phyloP scores from a whole-genome alignment of 2,797 vertebrate genomes.

The Aulostomus chinensis region DNA sequence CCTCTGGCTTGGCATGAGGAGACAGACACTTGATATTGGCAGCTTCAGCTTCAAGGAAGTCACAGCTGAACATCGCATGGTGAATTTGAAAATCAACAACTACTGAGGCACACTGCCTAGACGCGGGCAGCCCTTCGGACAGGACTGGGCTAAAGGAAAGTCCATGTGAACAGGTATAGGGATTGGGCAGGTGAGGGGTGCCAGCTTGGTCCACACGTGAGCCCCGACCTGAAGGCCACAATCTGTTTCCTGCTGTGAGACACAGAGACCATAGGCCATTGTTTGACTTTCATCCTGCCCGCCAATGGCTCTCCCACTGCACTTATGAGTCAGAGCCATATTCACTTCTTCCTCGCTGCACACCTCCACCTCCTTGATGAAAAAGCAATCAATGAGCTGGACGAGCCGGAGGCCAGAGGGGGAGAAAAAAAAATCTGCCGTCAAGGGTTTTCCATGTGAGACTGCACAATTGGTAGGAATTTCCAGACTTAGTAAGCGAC shows the following conservation, averaged over 20 bases:
- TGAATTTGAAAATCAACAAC: conserved; percentile 32
- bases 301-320: conserved; percentile 69
- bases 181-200: conserved; percentile 52
- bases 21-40: conserved; percentile 20
- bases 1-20: conserved; percentile 16
- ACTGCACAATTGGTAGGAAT: conserved; percentile 42
- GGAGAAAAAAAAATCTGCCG: conserved; percentile 58
- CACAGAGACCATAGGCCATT: conserved; percentile 62
- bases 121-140: conserved; percentile 44
- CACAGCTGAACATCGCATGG: conserved; percentile 13
- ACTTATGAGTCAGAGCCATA: conserved; percentile 70
- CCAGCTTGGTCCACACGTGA: conserved; percentile 65
- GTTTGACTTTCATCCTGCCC: conserved; percentile 70
- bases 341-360: conserved; percentile 62
- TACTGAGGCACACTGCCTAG: conserved; percentile 22
- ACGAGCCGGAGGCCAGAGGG: conserved; percentile 60
- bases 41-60: too few relatives aligned
- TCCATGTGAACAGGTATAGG: conserved; percentile 34
- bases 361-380: conserved; percentile 50
- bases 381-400: conserved; percentile 71
- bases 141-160: conserved; percentile 35
- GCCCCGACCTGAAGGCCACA: conserved; percentile 65
- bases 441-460: conserved; percentile 36
- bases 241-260: conserved; percentile 63
- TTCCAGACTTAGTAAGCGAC: conserved; percentile 4